Percentiles rank a stretch among this genome's conserved stretches.
Evolutionary conservation across 1,140 invertebrate genomes (phyloP).

Genomic region (Bombus vancouverensis): DNA sequence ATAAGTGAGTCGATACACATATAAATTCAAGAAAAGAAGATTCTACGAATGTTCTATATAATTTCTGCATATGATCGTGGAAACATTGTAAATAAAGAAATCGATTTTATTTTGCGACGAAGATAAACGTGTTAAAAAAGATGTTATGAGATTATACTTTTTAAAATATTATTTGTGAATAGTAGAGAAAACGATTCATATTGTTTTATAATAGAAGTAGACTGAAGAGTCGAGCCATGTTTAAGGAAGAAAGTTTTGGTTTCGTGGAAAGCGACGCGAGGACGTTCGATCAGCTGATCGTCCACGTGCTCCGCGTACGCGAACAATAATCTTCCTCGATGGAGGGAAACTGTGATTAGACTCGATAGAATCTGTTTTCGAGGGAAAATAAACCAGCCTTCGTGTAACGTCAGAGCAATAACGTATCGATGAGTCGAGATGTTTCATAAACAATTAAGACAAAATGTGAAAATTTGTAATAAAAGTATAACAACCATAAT

Average conservation of each 20-base stretch:
- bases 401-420: too few relatives aligned
- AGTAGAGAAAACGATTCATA: background rate
- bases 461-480: background rate
- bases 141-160: background rate
- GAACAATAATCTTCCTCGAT: background rate
- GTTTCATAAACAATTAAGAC: too few relatives aligned
- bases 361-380: background rate
- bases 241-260: background rate
- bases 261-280: conserved; percentile 5
- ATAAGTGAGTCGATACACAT: too few relatives aligned
- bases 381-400: background rate
- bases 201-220: background rate
- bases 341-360: background rate
- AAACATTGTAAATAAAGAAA: background rate
- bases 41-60: too few relatives aligned
- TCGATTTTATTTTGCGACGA: background rate
- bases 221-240: background rate
- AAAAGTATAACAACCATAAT: background rate
- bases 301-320: conserved; percentile 14
- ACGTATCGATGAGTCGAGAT: background rate
- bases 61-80: background rate
- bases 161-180: background rate
- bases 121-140: background rate
- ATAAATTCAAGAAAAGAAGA: background rate
- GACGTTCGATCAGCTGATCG: conserved; percentile 35